Evolutionary conservation across 2,888 invertebrate genomes (phyloP), one percentile per base, ranked within the genome.

Genomic region (Eucera pruinosa): DNA sequence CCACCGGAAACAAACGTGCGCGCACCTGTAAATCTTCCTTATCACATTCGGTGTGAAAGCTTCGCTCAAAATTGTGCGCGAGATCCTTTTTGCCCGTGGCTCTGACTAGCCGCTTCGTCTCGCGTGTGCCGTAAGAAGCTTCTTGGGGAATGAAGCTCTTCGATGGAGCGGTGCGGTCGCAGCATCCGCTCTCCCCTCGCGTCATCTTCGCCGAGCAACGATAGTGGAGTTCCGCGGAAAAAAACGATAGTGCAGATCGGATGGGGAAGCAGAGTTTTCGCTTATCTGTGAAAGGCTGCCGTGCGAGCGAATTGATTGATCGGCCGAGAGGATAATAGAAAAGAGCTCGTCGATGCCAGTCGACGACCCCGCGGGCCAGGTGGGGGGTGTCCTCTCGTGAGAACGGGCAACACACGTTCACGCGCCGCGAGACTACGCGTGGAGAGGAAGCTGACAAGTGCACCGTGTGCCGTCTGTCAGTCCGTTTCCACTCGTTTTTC

Each of bases 291-390:
- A 54, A 20, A 43, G 55, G 47, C 27, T 58, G 74, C 20, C 58
- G 64, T 39, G 43, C 70, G 70, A 58, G 61, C 61, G 48, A 71
- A 84, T 77, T 83, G 84, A 84, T 84, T 84, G 83, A 84, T 84
- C 81, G 82, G 55, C 36, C 70, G 55, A 67, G 72, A 84, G 57
- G 72, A 82, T 70, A 78, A 77, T 73, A 58, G 69, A 70, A 67
- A 67, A 80, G 82, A 68, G 68, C 65, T 43, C 79, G 80, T 80
- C 81, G 81, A 83, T 81, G 84, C 62, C 72, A 80, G 84, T 84
- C 80, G 80, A 76, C 85, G 80, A 84, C 81, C 80, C 74, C 78
- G 60, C 73, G 61, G 64, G 48, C 18, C 82, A 77, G 77, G 84
- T 77, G 80, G 83, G 75, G 69, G 84, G 78, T 80, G 71, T 84